phyloP scores from a whole-genome alignment of 2,888 invertebrate species.

The Drosophila seclusa region DNA sequence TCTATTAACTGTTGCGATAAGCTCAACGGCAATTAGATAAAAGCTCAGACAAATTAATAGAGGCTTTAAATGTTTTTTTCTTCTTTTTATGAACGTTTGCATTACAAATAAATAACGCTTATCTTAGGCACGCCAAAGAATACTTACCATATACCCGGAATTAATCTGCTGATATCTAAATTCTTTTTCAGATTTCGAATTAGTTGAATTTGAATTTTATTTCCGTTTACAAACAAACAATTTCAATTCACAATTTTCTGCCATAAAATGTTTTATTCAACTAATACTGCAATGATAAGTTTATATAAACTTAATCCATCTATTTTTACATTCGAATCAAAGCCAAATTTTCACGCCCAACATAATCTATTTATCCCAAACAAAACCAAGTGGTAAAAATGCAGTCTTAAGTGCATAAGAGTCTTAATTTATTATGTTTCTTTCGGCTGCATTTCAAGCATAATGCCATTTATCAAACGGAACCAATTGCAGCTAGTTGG shows the following conservation, averaged over 20 bases:
- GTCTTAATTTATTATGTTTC: constrained; percentile 9
- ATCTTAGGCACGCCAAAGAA: background rate
- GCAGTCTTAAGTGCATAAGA: constrained; percentile 37
- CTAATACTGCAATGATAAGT: too few species aligned
- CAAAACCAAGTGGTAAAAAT: background rate
- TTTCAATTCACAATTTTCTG: background rate
- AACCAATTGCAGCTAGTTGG: background rate
- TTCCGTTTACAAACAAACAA: background rate
- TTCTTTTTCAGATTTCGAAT: background rate
- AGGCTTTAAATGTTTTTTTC: background rate
- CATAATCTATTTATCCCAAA: background rate
- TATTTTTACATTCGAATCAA: background rate
- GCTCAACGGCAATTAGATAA: constrained; percentile 29
- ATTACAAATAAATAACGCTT: background rate
- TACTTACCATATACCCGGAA: background rate
- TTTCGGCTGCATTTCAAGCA: background rate
- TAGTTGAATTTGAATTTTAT: background rate
- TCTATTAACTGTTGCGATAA: constrained; percentile 4
- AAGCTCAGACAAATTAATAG: constrained; percentile 1
- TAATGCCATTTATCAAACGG: background rate
- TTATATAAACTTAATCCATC: background rate
- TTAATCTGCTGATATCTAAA: background rate
- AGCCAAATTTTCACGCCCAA: background rate
- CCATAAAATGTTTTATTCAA: background rate
- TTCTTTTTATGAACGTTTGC: background rate